phyloP scores from a whole-genome alignment of 2,797 vertebrate genomes.

The Gephyroberyx darwinii region DNA sequence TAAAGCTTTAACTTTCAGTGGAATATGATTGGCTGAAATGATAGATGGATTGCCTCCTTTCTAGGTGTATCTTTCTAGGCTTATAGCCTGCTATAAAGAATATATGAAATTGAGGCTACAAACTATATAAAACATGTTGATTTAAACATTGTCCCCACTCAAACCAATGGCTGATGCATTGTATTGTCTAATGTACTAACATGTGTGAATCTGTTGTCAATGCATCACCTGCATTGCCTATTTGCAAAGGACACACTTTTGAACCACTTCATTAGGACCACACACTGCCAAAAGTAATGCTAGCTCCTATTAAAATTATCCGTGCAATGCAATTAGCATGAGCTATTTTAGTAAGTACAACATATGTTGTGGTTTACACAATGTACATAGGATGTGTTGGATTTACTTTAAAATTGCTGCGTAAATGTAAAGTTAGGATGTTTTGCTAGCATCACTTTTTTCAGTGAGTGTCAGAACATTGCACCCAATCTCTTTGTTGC shows the following conservation, averaged over 20 bases:
- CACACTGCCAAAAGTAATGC: conserved; percentile 72
- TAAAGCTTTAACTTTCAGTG: conserved; percentile 32
- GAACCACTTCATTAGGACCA: conserved; percentile 71
- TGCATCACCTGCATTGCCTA: conserved; percentile 72
- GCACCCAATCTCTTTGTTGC: conserved; percentile 72
- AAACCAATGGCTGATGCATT: conserved; percentile 71
- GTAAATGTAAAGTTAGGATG: background rate
- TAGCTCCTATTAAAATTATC: conserved; percentile 39
- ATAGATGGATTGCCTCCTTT: conserved; percentile 29
- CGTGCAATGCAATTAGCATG: conserved; percentile 47
- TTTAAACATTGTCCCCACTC: conserved; percentile 50
- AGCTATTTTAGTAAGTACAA: conserved; percentile 49
- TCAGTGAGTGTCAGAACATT: conserved; percentile 66
- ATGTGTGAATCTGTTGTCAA: conserved; percentile 76
- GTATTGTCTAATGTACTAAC: conserved; percentile 77
- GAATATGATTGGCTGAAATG: conserved; percentile 38
- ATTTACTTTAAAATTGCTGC: conserved; percentile 49
- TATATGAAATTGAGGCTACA: conserved; percentile 35
- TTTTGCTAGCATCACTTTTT: conserved; percentile 62
- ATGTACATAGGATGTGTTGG: background rate
- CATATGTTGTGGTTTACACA: conserved; percentile 18
- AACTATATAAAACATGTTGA: conserved; percentile 39
- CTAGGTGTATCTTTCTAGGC: conserved; percentile 38
- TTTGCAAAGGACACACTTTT: conserved; percentile 51
- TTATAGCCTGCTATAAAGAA: conserved; percentile 11